A percentile compares a stretch with the other conserved stretches of the same genome.
Conservation (phyloP, 2,113 vertebrate species). For the Pseudorectes ferrugineus region DNA sequence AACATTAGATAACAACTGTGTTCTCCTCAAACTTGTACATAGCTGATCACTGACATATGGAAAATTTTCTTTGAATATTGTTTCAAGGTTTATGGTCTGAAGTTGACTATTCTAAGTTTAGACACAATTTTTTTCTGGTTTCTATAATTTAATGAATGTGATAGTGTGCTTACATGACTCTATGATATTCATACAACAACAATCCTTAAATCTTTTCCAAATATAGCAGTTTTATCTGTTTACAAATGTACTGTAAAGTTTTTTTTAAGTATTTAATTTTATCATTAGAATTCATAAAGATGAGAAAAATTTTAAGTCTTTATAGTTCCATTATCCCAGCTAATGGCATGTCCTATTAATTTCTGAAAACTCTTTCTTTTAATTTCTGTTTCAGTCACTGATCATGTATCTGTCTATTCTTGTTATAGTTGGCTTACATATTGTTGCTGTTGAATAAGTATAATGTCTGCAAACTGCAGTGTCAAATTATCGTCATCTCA, state of each 20-base stretch:
- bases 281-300: background rate
- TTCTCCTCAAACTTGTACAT: background rate
- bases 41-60: background rate
- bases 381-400: background rate
- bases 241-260: background rate
- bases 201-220: background rate
- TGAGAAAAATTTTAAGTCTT: background rate
- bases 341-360: background rate
- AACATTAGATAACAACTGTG: background rate
- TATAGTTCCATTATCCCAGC: background rate
- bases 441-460: background rate
- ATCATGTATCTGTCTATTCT: background rate
- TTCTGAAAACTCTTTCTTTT: background rate
- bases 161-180: background rate
- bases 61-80: background rate
- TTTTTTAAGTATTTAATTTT: background rate
- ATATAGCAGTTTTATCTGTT: background rate
- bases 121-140: background rate
- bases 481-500: fast-evolving
- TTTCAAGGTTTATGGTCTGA: background rate
- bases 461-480: background rate
- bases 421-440: background rate
- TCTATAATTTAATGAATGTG: background rate
- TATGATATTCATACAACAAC: background rate
- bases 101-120: background rate